phyloP scores from a whole-genome alignment of 2,797 vertebrate species.

The Hybognathus amarus region DNA sequence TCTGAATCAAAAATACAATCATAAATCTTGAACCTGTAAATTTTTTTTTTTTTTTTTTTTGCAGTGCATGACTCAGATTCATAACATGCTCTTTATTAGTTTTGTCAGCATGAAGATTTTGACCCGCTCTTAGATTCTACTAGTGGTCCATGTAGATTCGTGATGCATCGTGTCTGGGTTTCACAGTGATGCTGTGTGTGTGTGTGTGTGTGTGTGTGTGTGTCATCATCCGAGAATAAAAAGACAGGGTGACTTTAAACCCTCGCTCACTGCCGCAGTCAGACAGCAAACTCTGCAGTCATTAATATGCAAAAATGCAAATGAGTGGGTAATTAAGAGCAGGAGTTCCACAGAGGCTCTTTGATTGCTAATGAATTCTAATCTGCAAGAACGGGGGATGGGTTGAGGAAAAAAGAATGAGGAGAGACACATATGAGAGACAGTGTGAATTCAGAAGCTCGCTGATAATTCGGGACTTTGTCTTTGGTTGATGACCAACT shows the following conservation, averaged over 20 bases:
- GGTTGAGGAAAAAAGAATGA: conserved; percentile 70
- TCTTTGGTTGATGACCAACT: not conserved
- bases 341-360: conserved; percentile 83
- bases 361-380: conserved; percentile 89
- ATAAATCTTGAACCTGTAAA: too few relatives aligned
- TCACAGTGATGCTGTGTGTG: not conserved
- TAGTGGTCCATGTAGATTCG: not conserved
- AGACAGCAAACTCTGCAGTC: conserved; percentile 85
- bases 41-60: not conserved
- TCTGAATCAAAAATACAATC: too few relatives aligned
- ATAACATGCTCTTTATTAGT: not conserved
- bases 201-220: too few relatives aligned
- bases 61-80: not conserved
- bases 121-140: not conserved
- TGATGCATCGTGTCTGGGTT: conserved; percentile 22
- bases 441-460: not conserved
- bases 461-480: not conserved
- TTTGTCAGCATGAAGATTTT: not conserved
- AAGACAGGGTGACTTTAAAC: conserved; percentile 62
- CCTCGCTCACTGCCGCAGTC: conserved; percentile 75
- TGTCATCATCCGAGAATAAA: conserved; percentile 47
- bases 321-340: conserved; percentile 91
- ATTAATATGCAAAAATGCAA: conserved; percentile 99
- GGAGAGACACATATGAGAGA: conserved; percentile 55
- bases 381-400: conserved; percentile 79